Conservation (phyloP, 2,888 invertebrate genomes). For the Scelioninae gen. 2 region DNA sequence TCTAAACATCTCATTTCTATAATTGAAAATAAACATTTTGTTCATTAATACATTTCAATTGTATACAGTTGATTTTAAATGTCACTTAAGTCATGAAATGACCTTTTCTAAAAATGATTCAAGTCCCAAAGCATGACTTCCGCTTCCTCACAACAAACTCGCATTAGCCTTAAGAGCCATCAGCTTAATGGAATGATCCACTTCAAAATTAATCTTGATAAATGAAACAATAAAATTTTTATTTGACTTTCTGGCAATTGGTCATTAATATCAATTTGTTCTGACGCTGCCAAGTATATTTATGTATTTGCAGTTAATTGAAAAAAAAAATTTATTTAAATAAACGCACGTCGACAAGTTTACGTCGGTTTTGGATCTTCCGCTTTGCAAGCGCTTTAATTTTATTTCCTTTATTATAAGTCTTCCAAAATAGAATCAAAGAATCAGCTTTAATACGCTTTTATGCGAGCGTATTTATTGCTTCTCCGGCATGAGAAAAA, state of each 20-base stretch:
- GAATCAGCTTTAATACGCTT: slow-evolving; percentile 45
- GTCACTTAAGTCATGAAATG: too few species aligned
- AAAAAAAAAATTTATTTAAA: too few species aligned
- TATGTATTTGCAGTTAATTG: too few species aligned
- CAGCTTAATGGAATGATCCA: slow-evolving; percentile 48
- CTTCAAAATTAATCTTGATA: slow-evolving; percentile 45
- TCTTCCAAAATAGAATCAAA: slow-evolving; percentile 25
- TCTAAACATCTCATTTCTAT: too few species aligned
- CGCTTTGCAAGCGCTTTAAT: background rate
- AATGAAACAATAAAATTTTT: slow-evolving; percentile 41
- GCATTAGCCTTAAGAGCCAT: slow-evolving; percentile 47
- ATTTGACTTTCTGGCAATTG: slow-evolving; percentile 21
- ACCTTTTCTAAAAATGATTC: slow-evolving; percentile 36
- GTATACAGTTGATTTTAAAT: too few species aligned
- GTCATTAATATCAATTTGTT: slow-evolving; percentile 28
- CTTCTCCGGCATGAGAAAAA: slow-evolving; percentile 9
- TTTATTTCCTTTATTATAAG: slow-evolving; percentile 29
- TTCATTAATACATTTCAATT: too few species aligned
- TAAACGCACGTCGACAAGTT: slow-evolving; percentile 11
- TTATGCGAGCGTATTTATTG: slow-evolving; percentile 48
- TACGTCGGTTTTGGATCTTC: slow-evolving; percentile 4
- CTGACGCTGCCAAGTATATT: background rate
- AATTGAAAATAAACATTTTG: too few species aligned
- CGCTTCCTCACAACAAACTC: slow-evolving; percentile 47
- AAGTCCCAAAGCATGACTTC: slow-evolving; percentile 43